Evolutionary conservation across 2,888 invertebrate species (phyloP), one percentile per base, ranked within the genome.

Genomic region (Copidosoma aretas): DNA sequence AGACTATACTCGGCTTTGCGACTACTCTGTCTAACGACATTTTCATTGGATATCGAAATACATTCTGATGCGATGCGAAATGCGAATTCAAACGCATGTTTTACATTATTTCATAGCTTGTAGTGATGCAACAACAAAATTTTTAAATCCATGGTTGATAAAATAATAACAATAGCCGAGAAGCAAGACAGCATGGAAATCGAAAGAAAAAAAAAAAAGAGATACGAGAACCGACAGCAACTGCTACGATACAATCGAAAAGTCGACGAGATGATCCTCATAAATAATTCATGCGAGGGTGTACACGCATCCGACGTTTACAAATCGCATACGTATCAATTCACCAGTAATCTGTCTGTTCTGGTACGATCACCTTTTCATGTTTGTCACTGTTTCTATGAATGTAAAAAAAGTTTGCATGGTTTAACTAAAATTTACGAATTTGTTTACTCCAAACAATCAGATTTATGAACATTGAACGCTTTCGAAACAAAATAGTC

Each of bases 21-120:
- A 15, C 15, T 46, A 64, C 68, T 51, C 68, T 75, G 76, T 78
- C 77, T 79, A 80, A 82, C 79, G 81, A 81, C 77, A 75, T 74
- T 77, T 80, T 82, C 76, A 78, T 79, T 77, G 71, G 25, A 32
- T 32, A 32, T 5, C 4, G 8, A 32, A 32, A 32, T 32, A 32
- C 4, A 32, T 32, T 32, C 32, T 32, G 32, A 32, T 32, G 32
- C 3, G 32, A 32, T 32, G 8, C 32, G 8, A 32, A 32, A 32
- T 32, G 32, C 32, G 32, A 32, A 32, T 32, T 8, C 32, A 32
- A 32, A 32, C 32, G 8, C 4, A 32, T 32, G 32, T 32, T 32
- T 32, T 32, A 32, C 32, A 32, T 32, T 32, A 32, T 32, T 32
- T 32, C 8, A 32, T 32, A 32, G 32, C 32, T 5, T 5, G 32